These are phyloP conservation scores for Caloenas nicobarica DNA, from an alignment of 2,113 vertebrate genomes.

Conservation along the genomic window DNA sequence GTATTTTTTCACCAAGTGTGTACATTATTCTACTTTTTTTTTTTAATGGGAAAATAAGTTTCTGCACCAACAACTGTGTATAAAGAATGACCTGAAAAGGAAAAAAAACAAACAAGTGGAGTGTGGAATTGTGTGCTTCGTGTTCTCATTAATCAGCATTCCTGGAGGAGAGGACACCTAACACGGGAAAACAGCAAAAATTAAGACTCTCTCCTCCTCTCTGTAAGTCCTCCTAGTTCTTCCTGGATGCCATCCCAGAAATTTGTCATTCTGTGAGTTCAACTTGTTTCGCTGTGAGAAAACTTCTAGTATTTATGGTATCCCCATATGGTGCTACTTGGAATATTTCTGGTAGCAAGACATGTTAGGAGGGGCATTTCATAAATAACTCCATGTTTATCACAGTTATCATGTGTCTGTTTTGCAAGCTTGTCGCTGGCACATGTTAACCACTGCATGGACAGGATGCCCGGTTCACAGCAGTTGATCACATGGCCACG, in stretches of 20 bases:
- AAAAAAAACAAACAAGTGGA: not conserved
- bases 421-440: slow-evolving; percentile 41
- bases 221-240: slow-evolving; percentile 5
- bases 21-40: not conserved
- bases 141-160: slow-evolving; percentile 36
- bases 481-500: rapidly evolving
- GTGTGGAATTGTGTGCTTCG: not conserved
- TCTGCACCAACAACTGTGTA: not conserved
- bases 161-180: not conserved
- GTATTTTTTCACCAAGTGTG: not conserved
- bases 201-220: not conserved
- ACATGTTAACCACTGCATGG: slow-evolving; percentile 48
- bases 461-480: not conserved
- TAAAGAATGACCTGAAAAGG: not conserved
- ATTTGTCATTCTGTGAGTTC: slow-evolving; percentile 63
- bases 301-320: slow-evolving; percentile 65
- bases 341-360: slow-evolving; percentile 64
- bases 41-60: not conserved
- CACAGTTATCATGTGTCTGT: slow-evolving; percentile 56
- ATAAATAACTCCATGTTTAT: slow-evolving; percentile 66
- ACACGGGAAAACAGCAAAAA: not conserved
- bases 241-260: slow-evolving; percentile 63
- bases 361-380: slow-evolving; percentile 60
- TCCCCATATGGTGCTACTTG: slow-evolving; percentile 65
- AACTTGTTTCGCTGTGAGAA: slow-evolving; percentile 59